A percentile compares a stretch with the other conserved stretches of the same genome.
phyloP scores from a whole-genome alignment of 2,797 vertebrate genomes.

The Pangasius sanitwongsei region DNA sequence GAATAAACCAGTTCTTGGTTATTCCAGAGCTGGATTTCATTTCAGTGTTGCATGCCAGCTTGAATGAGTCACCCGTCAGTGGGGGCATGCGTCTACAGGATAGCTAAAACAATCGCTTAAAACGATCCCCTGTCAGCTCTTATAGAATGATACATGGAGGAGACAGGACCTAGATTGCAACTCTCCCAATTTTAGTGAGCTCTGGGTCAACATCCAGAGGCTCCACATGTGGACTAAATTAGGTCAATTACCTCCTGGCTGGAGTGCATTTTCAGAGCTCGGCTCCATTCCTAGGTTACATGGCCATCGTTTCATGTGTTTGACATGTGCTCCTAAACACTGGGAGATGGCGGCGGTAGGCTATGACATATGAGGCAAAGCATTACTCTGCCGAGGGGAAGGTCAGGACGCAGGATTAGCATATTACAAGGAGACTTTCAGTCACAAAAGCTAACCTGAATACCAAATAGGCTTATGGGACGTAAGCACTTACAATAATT shows the following conservation, averaged over 20 bases:
- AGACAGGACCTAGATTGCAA: conserved; percentile 8
- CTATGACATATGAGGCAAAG: conserved; percentile 16
- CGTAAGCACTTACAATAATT: conserved; percentile 19
- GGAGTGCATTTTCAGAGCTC: conserved; percentile 12
- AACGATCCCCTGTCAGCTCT: conserved; percentile 2
- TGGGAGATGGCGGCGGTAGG: conserved; percentile 5
- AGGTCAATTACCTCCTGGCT: conserved; percentile 44
- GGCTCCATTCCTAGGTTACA: neutral
- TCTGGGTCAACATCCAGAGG: conserved; percentile 25
- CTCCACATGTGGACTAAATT: conserved; percentile 46
- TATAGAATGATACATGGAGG: conserved; percentile 12
- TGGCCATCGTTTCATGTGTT: conserved; percentile 4
- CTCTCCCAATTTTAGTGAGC: neutral
- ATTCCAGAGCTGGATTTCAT: neutral
- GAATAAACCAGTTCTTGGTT: neutral
- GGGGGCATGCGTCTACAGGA: neutral
- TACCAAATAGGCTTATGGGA: neutral
- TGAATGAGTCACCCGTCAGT: neutral
- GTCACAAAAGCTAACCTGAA: conserved; percentile 23
- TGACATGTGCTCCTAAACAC: conserved; percentile 26
- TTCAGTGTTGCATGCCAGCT: neutral
- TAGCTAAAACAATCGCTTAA: neutral
- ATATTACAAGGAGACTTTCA: conserved; percentile 33
- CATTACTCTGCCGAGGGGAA: conserved; percentile 13
- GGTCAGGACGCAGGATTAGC: conserved; percentile 19